Conservation (phyloP, 23 tunicate species). For the Diplosoma virens region DNA sequence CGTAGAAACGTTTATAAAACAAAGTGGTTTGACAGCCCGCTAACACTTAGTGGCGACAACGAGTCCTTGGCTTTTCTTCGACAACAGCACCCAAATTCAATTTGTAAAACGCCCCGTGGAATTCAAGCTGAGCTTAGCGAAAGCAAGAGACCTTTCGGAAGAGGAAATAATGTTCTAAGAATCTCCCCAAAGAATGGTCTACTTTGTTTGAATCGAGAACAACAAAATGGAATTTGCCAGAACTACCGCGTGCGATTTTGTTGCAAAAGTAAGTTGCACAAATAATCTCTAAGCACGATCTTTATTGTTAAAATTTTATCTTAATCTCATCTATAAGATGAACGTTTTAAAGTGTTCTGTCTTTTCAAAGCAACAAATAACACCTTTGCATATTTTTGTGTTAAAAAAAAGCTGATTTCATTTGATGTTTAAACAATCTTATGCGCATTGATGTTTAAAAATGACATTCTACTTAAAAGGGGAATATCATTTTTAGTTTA, state of each 20-base stretch:
- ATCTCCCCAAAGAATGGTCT: conserved; percentile 36
- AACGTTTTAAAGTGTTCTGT: too few species aligned
- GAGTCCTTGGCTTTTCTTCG: conserved; percentile 17
- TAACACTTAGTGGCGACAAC: conserved; percentile 19
- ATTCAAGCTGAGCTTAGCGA: conserved; percentile 32
- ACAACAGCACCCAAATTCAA: background rate
- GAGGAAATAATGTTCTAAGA: conserved; percentile 16
- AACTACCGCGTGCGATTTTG: conserved; percentile 59
- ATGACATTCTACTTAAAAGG: too few species aligned
- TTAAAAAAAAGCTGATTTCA: too few species aligned
- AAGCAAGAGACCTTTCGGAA: conserved; percentile 13
- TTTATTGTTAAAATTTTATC: too few species aligned
- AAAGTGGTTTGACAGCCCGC: conserved; percentile 31
- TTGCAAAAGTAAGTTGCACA: conserved; percentile 53
- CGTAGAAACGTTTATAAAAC: conserved; percentile 4
- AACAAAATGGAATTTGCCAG: conserved; percentile 30
- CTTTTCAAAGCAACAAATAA: too few species aligned
- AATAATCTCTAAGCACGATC: too few species aligned
- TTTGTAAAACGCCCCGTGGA: conserved; percentile 31
- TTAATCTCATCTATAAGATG: too few species aligned
- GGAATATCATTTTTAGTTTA: too few species aligned
- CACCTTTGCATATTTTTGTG: too few species aligned
- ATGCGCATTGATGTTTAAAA: too few species aligned
- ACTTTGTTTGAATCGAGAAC: conserved; percentile 35
- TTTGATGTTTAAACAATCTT: too few species aligned